phyloP scores from a whole-genome alignment of 2,797 vertebrate genomes.

The Hydrolagus colliei region DNA sequence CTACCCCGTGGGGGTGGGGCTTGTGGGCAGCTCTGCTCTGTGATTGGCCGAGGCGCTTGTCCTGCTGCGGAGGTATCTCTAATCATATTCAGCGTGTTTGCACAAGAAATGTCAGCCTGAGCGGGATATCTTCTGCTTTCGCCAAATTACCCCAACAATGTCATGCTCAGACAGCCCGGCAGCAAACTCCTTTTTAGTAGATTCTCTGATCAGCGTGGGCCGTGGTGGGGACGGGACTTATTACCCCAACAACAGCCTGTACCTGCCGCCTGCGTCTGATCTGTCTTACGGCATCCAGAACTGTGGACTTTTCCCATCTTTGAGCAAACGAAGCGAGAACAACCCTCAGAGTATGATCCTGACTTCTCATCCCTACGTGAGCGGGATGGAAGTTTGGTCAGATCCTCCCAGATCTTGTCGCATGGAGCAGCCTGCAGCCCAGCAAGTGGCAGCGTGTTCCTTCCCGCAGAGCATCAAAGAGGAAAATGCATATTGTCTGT shows the following conservation, averaged over 20 bases:
- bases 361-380: slow-evolving; percentile 72
- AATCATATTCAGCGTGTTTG: slow-evolving; percentile 99
- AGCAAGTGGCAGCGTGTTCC: slow-evolving; percentile 76
- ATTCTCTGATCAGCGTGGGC: slow-evolving; percentile 86
- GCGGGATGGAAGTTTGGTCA: slow-evolving; percentile 90
- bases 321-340: slow-evolving; percentile 79
- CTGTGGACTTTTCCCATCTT: slow-evolving; percentile 82
- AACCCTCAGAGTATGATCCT: slow-evolving; percentile 68
- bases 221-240: slow-evolving; percentile 77
- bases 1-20: slow-evolving; percentile 79
- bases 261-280: slow-evolving; percentile 80
- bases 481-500: slow-evolving; percentile 89
- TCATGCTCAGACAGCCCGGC: slow-evolving; percentile 94
- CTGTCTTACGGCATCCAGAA: slow-evolving; percentile 88
- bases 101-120: slow-evolving; percentile 99
- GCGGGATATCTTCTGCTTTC: slow-evolving; percentile 94
- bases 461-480: slow-evolving; percentile 92
- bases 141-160: slow-evolving; percentile 96
- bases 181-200: slow-evolving; percentile 94
- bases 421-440: slow-evolving; percentile 74
- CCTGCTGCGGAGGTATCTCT: slow-evolving; percentile 90
- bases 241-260: slow-evolving; percentile 80
- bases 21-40: slow-evolving; percentile 69
- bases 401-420: slow-evolving; percentile 82
- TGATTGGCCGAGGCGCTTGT: slow-evolving; percentile 89